These are phyloP conservation scores for Crambe crambe DNA, from an alignment of 37 sponge, comb jelly and placozoan genomes.

Conservation along the genomic window DNA sequence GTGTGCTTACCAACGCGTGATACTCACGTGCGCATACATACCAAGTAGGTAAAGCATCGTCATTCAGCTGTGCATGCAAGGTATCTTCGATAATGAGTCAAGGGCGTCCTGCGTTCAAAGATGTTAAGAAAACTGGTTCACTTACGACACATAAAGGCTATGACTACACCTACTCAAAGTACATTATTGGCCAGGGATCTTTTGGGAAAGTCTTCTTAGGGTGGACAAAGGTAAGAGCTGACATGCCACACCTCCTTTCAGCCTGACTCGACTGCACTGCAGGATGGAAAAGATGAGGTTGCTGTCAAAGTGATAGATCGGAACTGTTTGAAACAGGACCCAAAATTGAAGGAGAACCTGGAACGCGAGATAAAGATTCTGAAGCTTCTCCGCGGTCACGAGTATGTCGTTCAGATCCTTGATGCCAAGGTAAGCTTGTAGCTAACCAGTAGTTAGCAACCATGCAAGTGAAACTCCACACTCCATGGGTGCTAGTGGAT, in stretches of 20 bases:
- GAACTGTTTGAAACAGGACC: slow-evolving; percentile 66
- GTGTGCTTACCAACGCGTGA: not conserved
- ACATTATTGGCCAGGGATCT: slow-evolving; percentile 75
- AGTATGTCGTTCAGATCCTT: slow-evolving; percentile 69
- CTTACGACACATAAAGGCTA: not conserved
- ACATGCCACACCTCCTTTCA: too few relatives aligned
- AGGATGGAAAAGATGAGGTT: slow-evolving; percentile 42
- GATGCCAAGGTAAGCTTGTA: slow-evolving; percentile 45
- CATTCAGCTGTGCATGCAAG: too few relatives aligned
- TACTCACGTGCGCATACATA: not conserved
- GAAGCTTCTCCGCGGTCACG: slow-evolving; percentile 44
- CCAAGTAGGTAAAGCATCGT: not conserved
- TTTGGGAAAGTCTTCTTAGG: slow-evolving; percentile 84
- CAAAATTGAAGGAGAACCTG: slow-evolving; percentile 79
- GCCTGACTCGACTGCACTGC: too few relatives aligned
- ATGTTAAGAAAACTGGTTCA: not conserved
- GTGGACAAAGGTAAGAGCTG: slow-evolving; percentile 49
- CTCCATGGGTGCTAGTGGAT: not conserved
- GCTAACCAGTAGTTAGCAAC: not conserved
- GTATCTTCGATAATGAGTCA: not conserved
- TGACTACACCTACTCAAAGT: not conserved
- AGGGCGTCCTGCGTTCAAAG: not conserved
- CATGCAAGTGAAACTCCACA: not conserved
- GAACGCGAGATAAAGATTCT: slow-evolving; percentile 81
- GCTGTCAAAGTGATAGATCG: slow-evolving; percentile 79